A percentile compares a stretch with the other conserved stretches of the same genome.
These are phyloP conservation scores for Papilio glaucus DNA, from an alignment of 1,140 invertebrate genomes.

Conservation along the genomic window DNA sequence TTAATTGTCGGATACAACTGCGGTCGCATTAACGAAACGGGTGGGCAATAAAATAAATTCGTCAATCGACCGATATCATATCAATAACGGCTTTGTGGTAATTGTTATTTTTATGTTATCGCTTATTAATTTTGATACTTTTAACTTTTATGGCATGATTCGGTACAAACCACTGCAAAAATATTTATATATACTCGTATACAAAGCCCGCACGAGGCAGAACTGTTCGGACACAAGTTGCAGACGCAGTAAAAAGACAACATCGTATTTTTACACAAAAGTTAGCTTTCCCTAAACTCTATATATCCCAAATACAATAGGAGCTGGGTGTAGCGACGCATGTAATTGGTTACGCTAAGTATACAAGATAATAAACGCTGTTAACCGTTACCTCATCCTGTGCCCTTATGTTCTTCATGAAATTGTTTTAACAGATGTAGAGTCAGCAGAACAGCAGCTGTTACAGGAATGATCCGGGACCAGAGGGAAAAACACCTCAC, in stretches of 20 bases:
- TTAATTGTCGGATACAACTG: constrained; percentile 29
- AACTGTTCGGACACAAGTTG: not conserved
- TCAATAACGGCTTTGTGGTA: constrained; percentile 25
- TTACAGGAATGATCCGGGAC: too few species aligned
- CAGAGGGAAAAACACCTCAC: too few species aligned
- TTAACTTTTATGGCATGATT: constrained; percentile 27
- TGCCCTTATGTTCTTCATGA: too few species aligned
- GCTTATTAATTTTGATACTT: constrained; percentile 22
- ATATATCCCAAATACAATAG: too few species aligned
- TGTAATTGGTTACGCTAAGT: too few species aligned
- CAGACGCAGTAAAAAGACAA: not conserved
- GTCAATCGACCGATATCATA: constrained; percentile 30
- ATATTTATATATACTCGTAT: not conserved
- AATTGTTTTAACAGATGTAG: too few species aligned
- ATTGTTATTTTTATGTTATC: constrained; percentile 26
- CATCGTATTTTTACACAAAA: too few species aligned
- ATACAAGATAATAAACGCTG: too few species aligned
- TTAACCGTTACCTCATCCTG: too few species aligned
- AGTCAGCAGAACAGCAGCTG: too few species aligned
- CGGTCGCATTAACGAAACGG: constrained; percentile 29
- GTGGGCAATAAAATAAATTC: constrained; percentile 34
- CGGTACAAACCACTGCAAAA: not conserved
- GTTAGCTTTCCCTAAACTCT: too few species aligned
- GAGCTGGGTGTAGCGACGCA: too few species aligned
- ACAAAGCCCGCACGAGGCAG: not conserved